phyloP scores from a whole-genome alignment of 2,888 invertebrate species.

The Erpobdella octoculata region DNA sequence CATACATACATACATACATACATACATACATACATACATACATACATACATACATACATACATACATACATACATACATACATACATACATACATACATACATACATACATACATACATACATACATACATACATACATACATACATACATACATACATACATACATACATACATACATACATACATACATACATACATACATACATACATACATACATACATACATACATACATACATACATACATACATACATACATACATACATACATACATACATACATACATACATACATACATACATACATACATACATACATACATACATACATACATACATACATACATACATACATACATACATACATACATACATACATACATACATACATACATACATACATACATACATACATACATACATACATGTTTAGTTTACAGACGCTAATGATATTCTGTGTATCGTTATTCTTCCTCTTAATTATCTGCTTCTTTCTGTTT shows the following conservation, averaged over 20 bases:
- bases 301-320: slow-evolving; percentile 30
- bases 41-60: no score
- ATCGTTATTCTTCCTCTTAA: no score
- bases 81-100: no score
- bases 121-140: slow-evolving; percentile 10
- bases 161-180: slow-evolving; percentile 11
- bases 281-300: slow-evolving; percentile 18
- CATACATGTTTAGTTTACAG: slow-evolving; percentile 9
- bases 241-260: slow-evolving; percentile 7
- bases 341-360: slow-evolving; percentile 24
- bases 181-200: slow-evolving; percentile 11
- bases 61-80: no score
- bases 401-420: slow-evolving; percentile 14
- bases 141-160: slow-evolving; percentile 10
- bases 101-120: neutral
- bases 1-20: no score
- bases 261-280: slow-evolving; percentile 21
- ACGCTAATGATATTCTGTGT: no score
- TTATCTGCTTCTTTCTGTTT: no score
- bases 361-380: slow-evolving; percentile 24
- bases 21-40: no score
- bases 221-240: slow-evolving; percentile 18
- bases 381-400: slow-evolving; percentile 25
- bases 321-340: slow-evolving; percentile 32
- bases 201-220: slow-evolving; percentile 9